A percentile compares a stretch with the other conserved stretches of the same genome.
Conservation (phyloP, 64 coral and sea anemone genomes). For the Porites australiensis region DNA sequence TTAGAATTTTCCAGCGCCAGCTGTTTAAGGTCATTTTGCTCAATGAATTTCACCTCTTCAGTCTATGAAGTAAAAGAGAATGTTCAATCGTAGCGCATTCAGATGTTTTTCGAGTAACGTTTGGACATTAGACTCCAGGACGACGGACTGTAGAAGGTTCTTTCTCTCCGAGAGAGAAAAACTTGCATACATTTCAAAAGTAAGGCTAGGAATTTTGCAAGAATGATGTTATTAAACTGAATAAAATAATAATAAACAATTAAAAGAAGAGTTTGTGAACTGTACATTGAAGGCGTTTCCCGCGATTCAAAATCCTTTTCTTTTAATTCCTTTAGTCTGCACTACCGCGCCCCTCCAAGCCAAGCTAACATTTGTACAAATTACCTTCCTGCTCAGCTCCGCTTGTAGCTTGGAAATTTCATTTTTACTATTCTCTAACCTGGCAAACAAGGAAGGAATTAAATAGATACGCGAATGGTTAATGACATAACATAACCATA, state of each 20-base stretch:
- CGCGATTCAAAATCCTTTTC: too few species aligned
- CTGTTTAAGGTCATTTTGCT: conserved; percentile 75
- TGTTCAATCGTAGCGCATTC: neutral
- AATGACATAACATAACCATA: too few species aligned
- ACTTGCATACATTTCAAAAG: too few species aligned
- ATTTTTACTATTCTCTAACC: conserved; percentile 59
- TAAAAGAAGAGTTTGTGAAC: too few species aligned
- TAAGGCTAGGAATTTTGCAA: too few species aligned
- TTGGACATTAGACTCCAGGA: too few species aligned
- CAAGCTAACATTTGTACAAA: neutral
- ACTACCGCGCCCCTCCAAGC: neutral
- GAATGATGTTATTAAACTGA: neutral
- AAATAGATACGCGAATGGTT: neutral
- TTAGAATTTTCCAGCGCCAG: conserved; percentile 66
- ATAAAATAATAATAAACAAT: too few species aligned
- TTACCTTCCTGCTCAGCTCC: conserved; percentile 72
- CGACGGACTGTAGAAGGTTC: too few species aligned
- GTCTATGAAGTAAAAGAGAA: conserved; percentile 50
- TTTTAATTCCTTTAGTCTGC: too few species aligned
- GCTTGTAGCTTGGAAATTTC: conserved; percentile 75
- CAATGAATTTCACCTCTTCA: conserved; percentile 62
- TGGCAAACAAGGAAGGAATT: neutral
- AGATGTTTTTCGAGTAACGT: too few species aligned
- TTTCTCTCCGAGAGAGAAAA: too few species aligned
- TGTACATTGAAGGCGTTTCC: too few species aligned